Conservation (phyloP, 2,888 invertebrate genomes). For the Keiferia lycopersicella region DNA sequence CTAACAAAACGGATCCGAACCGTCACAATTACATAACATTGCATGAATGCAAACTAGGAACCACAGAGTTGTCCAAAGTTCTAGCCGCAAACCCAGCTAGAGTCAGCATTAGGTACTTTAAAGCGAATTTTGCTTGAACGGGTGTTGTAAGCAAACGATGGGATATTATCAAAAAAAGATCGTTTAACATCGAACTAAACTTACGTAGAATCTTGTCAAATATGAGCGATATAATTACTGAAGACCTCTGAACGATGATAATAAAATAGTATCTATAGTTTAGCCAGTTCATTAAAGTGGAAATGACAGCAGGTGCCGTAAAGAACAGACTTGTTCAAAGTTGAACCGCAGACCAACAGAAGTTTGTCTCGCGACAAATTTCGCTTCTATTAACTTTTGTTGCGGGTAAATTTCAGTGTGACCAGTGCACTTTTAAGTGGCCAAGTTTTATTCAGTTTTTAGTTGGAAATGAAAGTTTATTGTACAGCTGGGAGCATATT, state of each 20-base stretch:
- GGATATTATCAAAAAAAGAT: no score
- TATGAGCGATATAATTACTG: no score
- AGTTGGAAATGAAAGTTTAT: slow-evolving; percentile 3
- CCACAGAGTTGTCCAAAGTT: not conserved
- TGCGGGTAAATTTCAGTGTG: slow-evolving; percentile 70
- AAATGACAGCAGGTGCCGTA: slow-evolving; percentile 53
- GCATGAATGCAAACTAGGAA: not conserved
- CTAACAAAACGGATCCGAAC: not conserved
- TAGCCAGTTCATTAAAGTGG: slow-evolving; percentile 33
- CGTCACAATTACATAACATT: not conserved
- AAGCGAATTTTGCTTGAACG: no score
- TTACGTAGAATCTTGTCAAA: no score
- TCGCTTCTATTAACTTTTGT: slow-evolving; percentile 79
- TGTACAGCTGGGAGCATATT: not conserved
- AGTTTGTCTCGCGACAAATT: slow-evolving; percentile 70
- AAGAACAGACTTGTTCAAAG: slow-evolving; percentile 46
- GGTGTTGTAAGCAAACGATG: no score
- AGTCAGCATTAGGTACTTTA: not conserved
- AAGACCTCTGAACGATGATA: no score
- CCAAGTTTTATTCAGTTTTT: slow-evolving; percentile 69
- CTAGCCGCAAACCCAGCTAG: not conserved
- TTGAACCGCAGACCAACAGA: slow-evolving; percentile 55
- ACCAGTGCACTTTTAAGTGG: slow-evolving; percentile 73
- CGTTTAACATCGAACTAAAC: no score
- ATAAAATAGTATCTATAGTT: not conserved